These are phyloP conservation scores for Drosophila melanogaster DNA, from an alignment of 1,140 invertebrate genomes.

Conservation along the genomic window DNA sequence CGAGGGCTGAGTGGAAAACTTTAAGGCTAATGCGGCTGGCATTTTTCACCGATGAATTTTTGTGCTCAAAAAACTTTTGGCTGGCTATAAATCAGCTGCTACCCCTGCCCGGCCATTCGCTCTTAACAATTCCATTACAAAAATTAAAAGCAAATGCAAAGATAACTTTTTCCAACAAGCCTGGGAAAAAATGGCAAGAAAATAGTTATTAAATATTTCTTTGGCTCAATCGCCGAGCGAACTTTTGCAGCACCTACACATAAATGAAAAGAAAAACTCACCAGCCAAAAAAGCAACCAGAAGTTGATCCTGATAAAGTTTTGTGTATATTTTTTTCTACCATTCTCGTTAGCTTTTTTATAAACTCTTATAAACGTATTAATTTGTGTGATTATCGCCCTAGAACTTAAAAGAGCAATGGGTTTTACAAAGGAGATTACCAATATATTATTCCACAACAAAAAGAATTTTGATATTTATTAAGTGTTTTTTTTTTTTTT, in stretches of 20 bases:
- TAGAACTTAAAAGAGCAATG: slow-evolving; percentile 51
- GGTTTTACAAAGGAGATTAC: too few species aligned
- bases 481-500: too few species aligned
- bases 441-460: too few species aligned
- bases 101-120: slow-evolving; percentile 1
- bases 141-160: slow-evolving; percentile 73
- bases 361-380: slow-evolving; percentile 55
- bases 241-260: slow-evolving; percentile 70
- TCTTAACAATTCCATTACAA: slow-evolving; percentile 75
- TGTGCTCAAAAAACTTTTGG: slow-evolving; percentile 53
- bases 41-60: slow-evolving; percentile 26
- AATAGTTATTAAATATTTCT: slow-evolving; percentile 82
- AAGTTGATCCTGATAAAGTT: slow-evolving; percentile 43
- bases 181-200: slow-evolving; percentile 32
- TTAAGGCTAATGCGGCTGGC: slow-evolving; percentile 52
- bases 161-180: slow-evolving; percentile 46
- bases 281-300: slow-evolving; percentile 26
- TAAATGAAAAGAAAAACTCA: slow-evolving; percentile 27
- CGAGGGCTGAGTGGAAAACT: slow-evolving; percentile 48
- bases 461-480: neutral
- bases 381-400: slow-evolving; percentile 76
- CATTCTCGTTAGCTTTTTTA: slow-evolving; percentile 17
- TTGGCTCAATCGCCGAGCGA: slow-evolving; percentile 68
- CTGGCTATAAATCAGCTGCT: slow-evolving; percentile 60
- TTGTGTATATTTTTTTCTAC: slow-evolving; percentile 19